phyloP scores from a whole-genome alignment of 2,797 vertebrate species.

The Pygocentrus nattereri region DNA sequence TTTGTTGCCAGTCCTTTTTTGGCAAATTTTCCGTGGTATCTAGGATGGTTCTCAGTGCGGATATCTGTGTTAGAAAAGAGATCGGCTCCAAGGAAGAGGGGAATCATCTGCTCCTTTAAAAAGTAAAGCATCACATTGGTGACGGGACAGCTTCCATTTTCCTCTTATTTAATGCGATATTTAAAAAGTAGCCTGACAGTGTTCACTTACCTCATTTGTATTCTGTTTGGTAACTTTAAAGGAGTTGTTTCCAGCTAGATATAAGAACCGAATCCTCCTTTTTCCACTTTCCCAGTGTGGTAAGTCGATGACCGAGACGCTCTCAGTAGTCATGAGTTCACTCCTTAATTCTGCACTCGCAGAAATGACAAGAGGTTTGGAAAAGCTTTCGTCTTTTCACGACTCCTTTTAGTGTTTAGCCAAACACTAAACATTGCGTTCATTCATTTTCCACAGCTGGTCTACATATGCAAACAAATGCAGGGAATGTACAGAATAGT shows the following conservation, averaged over 20 bases:
- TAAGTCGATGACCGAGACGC: slow-evolving; percentile 61
- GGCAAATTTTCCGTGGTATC: slow-evolving; percentile 83
- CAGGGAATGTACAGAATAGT: no score
- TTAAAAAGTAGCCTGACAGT: neutral
- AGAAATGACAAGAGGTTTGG: neutral
- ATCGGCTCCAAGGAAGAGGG: slow-evolving; percentile 85
- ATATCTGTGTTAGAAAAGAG: slow-evolving; percentile 80
- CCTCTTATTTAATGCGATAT: neutral
- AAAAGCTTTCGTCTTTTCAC: neutral
- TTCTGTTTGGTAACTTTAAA: slow-evolving; percentile 69
- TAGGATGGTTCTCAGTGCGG: slow-evolving; percentile 83
- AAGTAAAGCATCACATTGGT: neutral
- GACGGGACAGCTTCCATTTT: neutral
- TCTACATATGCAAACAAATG: no score
- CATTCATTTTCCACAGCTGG: no score
- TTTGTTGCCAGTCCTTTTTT: slow-evolving; percentile 84
- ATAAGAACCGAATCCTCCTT: slow-evolving; percentile 76
- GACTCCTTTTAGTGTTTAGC: no score
- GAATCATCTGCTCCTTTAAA: slow-evolving; percentile 72
- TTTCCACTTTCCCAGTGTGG: slow-evolving; percentile 73
- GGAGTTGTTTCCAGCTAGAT: slow-evolving; percentile 69
- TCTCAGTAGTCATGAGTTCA: slow-evolving; percentile 51
- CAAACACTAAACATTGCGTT: no score
- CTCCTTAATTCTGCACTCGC: neutral
- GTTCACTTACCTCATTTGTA: slow-evolving; percentile 68